Conservation (phyloP, 2,888 invertebrate species). For the Dasypogon diadema region DNA sequence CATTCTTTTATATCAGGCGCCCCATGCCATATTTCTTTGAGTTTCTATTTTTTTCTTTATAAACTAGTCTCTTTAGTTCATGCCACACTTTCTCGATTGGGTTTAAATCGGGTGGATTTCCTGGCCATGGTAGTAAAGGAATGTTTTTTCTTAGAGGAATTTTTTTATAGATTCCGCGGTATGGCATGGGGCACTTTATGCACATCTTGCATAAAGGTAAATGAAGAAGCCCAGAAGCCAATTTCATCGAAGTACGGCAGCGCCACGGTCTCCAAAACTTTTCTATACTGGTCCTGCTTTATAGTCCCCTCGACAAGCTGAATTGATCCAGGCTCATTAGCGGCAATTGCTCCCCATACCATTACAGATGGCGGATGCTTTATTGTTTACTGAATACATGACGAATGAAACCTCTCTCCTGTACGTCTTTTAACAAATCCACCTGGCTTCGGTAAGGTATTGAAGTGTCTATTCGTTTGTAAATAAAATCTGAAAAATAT, state of each 20-base stretch:
- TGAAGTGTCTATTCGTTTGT: constrained; percentile 2
- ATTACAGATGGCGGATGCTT: background rate
- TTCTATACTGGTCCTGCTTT: background rate
- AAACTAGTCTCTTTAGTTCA: too few species aligned
- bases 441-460: constrained; percentile 12
- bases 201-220: too few species aligned
- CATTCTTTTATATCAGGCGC: background rate
- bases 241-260: too few species aligned
- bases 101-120: too few species aligned
- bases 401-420: background rate
- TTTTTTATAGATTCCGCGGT: background rate
- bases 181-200: constrained; percentile 1
- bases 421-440: constrained; percentile 1
- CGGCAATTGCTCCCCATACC: too few species aligned
- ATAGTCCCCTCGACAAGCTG: too few species aligned
- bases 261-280: too few species aligned
- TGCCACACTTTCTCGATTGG: too few species aligned
- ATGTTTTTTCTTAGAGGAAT: background rate
- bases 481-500: constrained; percentile 2
- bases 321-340: too few species aligned
- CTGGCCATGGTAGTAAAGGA: background rate
- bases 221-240: too few species aligned
- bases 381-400: background rate
- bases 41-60: too few species aligned
- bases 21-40: background rate